Percentiles rank a stretch among this genome's conserved stretches.
Conservation (phyloP, 2,888 invertebrate genomes). For the Eupithecia subfuscata region DNA sequence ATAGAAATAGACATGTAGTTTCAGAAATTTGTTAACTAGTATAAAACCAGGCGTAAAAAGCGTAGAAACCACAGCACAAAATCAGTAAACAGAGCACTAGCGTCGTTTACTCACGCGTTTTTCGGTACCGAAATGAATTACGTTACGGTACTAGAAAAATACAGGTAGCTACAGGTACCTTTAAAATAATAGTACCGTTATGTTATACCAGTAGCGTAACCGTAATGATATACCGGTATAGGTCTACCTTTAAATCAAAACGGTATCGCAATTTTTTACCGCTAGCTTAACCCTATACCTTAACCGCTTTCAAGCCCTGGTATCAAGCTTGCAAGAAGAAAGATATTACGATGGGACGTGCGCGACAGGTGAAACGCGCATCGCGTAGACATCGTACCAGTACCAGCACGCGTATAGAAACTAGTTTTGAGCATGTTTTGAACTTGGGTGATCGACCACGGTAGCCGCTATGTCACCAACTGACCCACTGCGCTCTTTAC, state of each 20-base stretch:
- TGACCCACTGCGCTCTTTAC: slow-evolving; percentile 55
- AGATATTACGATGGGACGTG: background rate
- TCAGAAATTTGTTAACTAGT: background rate
- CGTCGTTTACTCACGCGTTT: no score
- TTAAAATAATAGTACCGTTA: no score
- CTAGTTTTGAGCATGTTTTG: slow-evolving; percentile 34
- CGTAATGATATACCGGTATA: no score
- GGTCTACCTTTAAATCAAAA: no score
- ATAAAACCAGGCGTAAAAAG: background rate
- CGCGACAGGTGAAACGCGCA: slow-evolving; percentile 13
- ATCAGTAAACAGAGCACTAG: no score
- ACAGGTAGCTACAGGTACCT: no score
- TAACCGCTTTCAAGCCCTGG: no score
- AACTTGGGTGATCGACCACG: slow-evolving; percentile 36
- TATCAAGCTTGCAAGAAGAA: background rate
- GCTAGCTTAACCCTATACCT: no score
- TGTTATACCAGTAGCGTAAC: no score
- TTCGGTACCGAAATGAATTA: no score
- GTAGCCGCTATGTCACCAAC: slow-evolving; percentile 50
- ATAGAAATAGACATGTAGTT: background rate
- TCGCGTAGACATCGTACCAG: background rate
- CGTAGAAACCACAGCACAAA: background rate
- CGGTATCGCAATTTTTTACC: no score
- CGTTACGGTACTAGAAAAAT: no score
- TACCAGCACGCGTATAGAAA: slow-evolving; percentile 25